Conservation (phyloP, 2,113 vertebrate genomes). For the Trinectes maculatus region DNA sequence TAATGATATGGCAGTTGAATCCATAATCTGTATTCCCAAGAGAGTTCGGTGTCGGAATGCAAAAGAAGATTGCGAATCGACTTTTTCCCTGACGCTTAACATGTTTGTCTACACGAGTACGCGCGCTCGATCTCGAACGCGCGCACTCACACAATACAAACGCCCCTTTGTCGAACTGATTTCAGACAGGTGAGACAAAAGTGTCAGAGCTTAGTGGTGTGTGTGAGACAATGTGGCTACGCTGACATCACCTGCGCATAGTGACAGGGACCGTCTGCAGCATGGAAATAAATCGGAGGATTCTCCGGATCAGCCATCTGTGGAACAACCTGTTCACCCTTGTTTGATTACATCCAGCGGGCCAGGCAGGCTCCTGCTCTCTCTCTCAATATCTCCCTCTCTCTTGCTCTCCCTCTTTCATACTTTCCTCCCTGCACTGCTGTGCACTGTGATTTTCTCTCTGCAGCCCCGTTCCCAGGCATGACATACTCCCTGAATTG, state of each 20-base stretch:
- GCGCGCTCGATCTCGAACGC: not conserved
- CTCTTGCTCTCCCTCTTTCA: constrained; percentile 27
- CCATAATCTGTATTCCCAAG: constrained; percentile 15
- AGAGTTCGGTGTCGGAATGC: constrained; percentile 4
- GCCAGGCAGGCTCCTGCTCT: constrained; percentile 31
- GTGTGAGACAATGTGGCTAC: constrained; percentile 38
- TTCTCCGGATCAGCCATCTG: constrained; percentile 72
- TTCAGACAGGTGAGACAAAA: constrained; percentile 52
- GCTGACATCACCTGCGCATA: constrained; percentile 55
- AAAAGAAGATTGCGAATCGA: constrained; percentile 21
- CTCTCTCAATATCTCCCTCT: constrained; percentile 10
- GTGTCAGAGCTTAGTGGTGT: constrained; percentile 51
- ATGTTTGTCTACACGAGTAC: not conserved
- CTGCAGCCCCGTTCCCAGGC: constrained; percentile 34
- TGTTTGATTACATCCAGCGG: constrained; percentile 72
- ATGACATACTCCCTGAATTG: constrained; percentile 54
- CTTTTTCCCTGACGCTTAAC: constrained; percentile 19
- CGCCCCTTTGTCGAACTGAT: constrained; percentile 44
- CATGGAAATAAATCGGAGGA: constrained; percentile 66
- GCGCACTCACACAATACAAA: constrained; percentile 15
- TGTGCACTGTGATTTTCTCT: constrained; percentile 46
- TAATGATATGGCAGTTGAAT: constrained; percentile 18
- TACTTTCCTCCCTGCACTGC: constrained; percentile 17
- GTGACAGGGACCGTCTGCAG: constrained; percentile 65
- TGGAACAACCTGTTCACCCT: constrained; percentile 71